Percentiles rank a stretch among this genome's conserved stretches.
Conservation (phyloP, 2,888 invertebrate genomes). For the Drosophila yooni region DNA sequence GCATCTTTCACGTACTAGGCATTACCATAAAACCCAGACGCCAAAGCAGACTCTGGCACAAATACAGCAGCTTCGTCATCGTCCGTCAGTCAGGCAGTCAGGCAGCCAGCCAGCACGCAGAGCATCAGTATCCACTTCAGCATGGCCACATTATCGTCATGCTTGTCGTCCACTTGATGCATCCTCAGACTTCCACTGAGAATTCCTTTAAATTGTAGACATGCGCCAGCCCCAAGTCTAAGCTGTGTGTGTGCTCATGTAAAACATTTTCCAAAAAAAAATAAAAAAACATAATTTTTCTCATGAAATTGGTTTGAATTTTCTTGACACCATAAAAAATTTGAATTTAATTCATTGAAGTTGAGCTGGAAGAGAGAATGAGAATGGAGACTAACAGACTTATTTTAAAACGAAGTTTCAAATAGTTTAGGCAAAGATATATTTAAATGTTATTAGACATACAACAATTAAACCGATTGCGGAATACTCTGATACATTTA, state of each 20-base stretch:
- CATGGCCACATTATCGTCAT: constrained; percentile 63
- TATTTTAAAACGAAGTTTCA: neutral
- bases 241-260: constrained; percentile 22
- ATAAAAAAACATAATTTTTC: constrained; percentile 71
- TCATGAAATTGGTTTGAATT: constrained; percentile 74
- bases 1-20: constrained; percentile 72
- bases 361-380: constrained; percentile 1
- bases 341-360: constrained; percentile 49
- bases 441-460: neutral
- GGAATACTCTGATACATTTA: neutral
- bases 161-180: constrained; percentile 73
- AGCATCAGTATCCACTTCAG: constrained; percentile 29
- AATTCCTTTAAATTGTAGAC: constrained; percentile 41
- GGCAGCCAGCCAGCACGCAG: constrained; percentile 42
- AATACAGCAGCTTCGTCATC: constrained; percentile 24
- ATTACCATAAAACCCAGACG: constrained; percentile 69
- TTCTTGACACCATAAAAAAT: constrained; percentile 52
- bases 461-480: neutral
- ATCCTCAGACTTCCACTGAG: constrained; percentile 46
- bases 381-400: neutral
- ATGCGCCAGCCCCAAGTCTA: constrained; percentile 23
- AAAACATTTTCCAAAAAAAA: constrained; percentile 43
- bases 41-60: constrained; percentile 17
- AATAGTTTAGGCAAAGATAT: neutral
- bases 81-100: constrained; percentile 13